A percentile compares a stretch with the other conserved stretches of the same genome.
phyloP scores from a whole-genome alignment of 2,113 vertebrate species.

The Gobius niger region DNA sequence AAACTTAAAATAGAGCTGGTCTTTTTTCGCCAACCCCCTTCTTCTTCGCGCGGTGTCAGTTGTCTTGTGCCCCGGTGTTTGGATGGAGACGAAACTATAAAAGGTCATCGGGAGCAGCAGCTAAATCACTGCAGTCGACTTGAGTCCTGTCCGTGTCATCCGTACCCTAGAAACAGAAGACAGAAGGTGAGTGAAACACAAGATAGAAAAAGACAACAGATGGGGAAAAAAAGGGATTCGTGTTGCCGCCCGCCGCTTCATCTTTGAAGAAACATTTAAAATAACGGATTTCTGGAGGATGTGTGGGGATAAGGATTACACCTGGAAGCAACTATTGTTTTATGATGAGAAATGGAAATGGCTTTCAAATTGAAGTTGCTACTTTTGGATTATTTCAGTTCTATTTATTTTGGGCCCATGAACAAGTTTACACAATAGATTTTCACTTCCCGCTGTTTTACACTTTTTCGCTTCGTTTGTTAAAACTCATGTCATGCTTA shows the following conservation, averaged over 20 bases:
- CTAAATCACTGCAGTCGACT: slow-evolving; percentile 77
- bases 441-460: background rate
- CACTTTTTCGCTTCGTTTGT: background rate
- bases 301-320: slow-evolving; percentile 44
- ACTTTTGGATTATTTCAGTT: slow-evolving; percentile 9
- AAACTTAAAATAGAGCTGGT: slow-evolving; percentile 78
- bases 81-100: slow-evolving; percentile 72
- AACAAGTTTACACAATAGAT: background rate
- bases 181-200: slow-evolving; percentile 75
- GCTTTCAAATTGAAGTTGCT: slow-evolving; percentile 18
- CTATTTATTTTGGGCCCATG: background rate
- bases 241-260: slow-evolving; percentile 23
- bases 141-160: slow-evolving; percentile 71
- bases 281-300: background rate
- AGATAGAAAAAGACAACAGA: background rate
- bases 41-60: slow-evolving; percentile 68
- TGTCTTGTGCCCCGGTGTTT: slow-evolving; percentile 76
- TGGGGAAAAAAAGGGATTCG: slow-evolving; percentile 9
- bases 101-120: slow-evolving; percentile 66
- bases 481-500: background rate
- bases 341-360: slow-evolving; percentile 12
- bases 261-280: slow-evolving; percentile 13
- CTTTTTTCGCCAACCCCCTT: slow-evolving; percentile 51
- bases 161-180: slow-evolving; percentile 64
- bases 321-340: slow-evolving; percentile 21